A percentile compares a stretch with the other conserved stretches of the same genome.
Conservation (phyloP, 2,113 vertebrate species). For the Tamias sibiricus region DNA sequence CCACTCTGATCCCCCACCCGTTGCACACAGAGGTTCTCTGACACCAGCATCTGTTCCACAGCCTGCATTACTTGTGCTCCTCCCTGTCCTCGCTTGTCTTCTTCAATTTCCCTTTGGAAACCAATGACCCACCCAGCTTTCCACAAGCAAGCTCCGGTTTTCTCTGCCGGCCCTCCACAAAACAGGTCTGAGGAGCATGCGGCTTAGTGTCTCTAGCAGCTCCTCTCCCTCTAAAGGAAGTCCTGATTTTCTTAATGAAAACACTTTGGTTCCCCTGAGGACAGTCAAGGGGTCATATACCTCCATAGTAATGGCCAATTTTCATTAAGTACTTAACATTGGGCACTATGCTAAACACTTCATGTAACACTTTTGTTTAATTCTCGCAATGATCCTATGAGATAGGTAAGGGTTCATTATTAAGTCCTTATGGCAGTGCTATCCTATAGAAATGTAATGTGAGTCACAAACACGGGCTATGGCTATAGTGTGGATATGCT, state of each 20-base stretch:
- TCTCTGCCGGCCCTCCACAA: background rate
- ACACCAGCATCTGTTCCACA: background rate
- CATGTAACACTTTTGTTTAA: too few relatives aligned
- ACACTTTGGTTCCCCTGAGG: background rate
- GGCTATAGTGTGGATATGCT: too few relatives aligned
- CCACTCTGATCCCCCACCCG: background rate
- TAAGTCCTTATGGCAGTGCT: too few relatives aligned
- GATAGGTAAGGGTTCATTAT: too few relatives aligned
- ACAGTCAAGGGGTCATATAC: background rate
- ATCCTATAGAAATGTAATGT: too few relatives aligned
- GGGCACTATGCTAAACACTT: background rate
- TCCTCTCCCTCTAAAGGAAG: background rate
- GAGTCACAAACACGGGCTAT: too few relatives aligned
- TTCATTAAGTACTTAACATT: conserved; percentile 19
- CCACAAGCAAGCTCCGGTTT: background rate
- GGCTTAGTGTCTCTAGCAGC: background rate
- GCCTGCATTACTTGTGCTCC: background rate
- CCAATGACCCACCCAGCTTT: background rate
- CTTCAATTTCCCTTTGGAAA: background rate
- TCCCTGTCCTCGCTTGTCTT: background rate
- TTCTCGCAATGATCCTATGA: too few relatives aligned
- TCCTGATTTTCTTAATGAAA: conserved; percentile 16
- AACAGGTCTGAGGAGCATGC: background rate
- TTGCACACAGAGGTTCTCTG: background rate
- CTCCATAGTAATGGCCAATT: background rate